Evolutionary conservation across 1,140 invertebrate genomes (phyloP), one percentile per base, ranked within the genome.

Genomic region (Calycopis cecrops): DNA sequence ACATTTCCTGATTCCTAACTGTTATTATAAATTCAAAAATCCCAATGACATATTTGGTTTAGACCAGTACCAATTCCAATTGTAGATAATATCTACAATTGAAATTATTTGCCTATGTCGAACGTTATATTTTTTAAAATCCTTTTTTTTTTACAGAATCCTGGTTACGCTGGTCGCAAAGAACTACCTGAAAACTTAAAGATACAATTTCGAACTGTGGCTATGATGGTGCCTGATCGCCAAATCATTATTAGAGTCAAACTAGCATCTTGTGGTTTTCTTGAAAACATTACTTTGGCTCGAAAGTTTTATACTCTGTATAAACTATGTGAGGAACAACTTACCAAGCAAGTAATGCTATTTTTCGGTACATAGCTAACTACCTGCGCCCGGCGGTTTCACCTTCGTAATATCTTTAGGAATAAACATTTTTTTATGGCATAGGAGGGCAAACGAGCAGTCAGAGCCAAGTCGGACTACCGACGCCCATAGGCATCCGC

Each of bases 171-270:
- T 37, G 97, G 98, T 0, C 90, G 98, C 49, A 98, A 99, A 78
- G 97, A 98, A 80, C 76, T 99, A 4, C 98, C 97, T 0, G 98
- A 99, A 87, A 99, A 99, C 88, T 90, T 99, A 57, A 99, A 99
- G 90, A 97, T 99, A 67, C 97, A 99, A 79, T 99, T 99, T 87
- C 91, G 98, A 35, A 98, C 96, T 0, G 97, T 99, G 1, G 97
- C 97, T 18, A 99, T 99, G 98, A 99, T 99, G 98, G 97, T 99
- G 14, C 97, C 98, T 0, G 98, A 99, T 79, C 88, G 98, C 57
- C 97, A 99, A 88, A 99, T 99, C 62, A 99, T 99, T 70, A 99
- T 99, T 62, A 89, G 98, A 63, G 97, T 99, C 0, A 99, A 99
- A 88, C 85, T 99, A 48, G 98, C 97, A 11, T 96, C 95, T 57